phyloP scores from a whole-genome alignment of 2,113 vertebrate species.

The Protobothrops mucrosquamatus region DNA sequence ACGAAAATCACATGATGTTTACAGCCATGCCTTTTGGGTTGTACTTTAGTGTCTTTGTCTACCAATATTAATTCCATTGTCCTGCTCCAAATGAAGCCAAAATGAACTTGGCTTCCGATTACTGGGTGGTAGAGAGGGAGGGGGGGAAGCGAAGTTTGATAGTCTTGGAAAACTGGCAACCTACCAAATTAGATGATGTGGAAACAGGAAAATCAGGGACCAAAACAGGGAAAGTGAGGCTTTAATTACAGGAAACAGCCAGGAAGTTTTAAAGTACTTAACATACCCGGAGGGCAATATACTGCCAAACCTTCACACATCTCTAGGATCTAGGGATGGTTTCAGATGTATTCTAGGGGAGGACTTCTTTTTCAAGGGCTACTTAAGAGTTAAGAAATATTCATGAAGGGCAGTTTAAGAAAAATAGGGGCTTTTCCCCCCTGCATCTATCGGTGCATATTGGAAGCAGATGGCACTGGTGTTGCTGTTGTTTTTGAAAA shows the following conservation, averaged over 20 bases:
- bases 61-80: constrained; percentile 7
- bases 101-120: not conserved
- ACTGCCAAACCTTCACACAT: constrained; percentile 36
- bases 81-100: not conserved
- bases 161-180: constrained; percentile 21
- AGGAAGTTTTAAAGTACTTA: constrained; percentile 38
- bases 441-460: not conserved
- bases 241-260: constrained; percentile 31
- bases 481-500: not conserved
- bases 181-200: constrained; percentile 13
- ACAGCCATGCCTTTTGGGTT: not conserved
- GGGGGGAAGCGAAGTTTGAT: constrained; percentile 28
- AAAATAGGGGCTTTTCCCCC: not conserved
- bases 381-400: constrained; percentile 12
- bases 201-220: constrained; percentile 12
- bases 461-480: not conserved
- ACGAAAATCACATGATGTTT: not conserved
- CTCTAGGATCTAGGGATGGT: constrained; percentile 5
- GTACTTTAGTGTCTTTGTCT: not conserved
- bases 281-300: constrained; percentile 26
- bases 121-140: constrained; percentile 26
- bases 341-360: constrained; percentile 2
- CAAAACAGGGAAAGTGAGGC: constrained; percentile 30
- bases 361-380: not conserved
- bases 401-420: not conserved